phyloP scores from a whole-genome alignment of 2,113 vertebrate genomes.

The Pleuronectes platessa region DNA sequence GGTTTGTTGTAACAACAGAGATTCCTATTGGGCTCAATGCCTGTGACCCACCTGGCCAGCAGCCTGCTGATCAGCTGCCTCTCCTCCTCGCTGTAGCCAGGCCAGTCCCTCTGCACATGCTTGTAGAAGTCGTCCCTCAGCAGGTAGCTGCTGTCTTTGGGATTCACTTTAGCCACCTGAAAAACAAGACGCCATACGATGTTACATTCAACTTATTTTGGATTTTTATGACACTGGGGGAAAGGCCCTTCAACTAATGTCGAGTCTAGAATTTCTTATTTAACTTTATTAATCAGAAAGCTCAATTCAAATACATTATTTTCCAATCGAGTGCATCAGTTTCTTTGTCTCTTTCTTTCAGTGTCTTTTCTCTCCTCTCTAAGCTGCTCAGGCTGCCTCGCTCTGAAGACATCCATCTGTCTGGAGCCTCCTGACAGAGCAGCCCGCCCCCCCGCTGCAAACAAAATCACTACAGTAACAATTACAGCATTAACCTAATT shows the following conservation, averaged over 20 bases:
- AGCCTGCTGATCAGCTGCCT: constrained; percentile 76
- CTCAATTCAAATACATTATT: neutral
- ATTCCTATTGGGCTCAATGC: neutral
- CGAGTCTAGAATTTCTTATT: neutral
- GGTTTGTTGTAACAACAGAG: neutral
- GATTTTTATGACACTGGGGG: too few relatives aligned
- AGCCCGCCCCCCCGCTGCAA: constrained; percentile 50
- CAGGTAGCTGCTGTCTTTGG: constrained; percentile 81
- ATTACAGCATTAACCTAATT: constrained; percentile 73
- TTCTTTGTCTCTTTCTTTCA: constrained; percentile 15
- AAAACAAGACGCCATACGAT: constrained; percentile 21
- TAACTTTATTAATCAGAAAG: too few relatives aligned
- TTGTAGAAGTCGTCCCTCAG: constrained; percentile 77
- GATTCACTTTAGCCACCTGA: constrained; percentile 83
- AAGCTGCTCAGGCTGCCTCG: constrained; percentile 36
- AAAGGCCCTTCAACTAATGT: too few relatives aligned
- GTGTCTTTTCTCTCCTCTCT: constrained; percentile 29
- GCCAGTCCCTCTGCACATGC: constrained; percentile 79
- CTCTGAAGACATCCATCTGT: constrained; percentile 56
- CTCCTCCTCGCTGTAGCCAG: constrained; percentile 81
- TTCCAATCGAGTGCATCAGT: neutral
- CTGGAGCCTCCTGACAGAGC: constrained; percentile 47
- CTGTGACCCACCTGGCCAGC: constrained; percentile 77
- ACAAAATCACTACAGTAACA: constrained; percentile 63
- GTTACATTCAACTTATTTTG: neutral